Base-by-base conservation (phyloP, 2,797 vertebrate species). In the Pseudomugil tenellus region DNA sequence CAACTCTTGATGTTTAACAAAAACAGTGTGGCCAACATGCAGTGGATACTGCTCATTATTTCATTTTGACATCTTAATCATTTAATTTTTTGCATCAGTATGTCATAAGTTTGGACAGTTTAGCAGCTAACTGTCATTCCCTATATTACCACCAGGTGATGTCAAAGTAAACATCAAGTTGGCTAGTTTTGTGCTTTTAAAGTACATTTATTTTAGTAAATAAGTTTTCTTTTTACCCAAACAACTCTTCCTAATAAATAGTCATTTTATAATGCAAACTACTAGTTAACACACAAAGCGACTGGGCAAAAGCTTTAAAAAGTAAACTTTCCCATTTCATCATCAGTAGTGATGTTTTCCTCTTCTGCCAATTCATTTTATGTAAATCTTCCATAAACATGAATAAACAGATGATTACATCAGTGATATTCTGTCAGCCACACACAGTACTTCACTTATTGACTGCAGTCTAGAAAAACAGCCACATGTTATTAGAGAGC, bases 131-230 rank as follows among this genome's bases (percentile, higher is more conserved):
- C 10, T 0, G 58, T 3, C 32, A 26, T 72, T 37, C 41, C 49
- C 29, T 25, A 26, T 34, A 3, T 60, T 19, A 68, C 67, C 67
- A 67, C 67, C 13, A 74, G 43, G 6, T 58, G 58, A 19, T 16
- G 10, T 13, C 49, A 63, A 35, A 67, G 58, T 56, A 29, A 32
- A 23, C 11, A 25, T 4, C 7, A 49, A 12, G 21, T 12, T 23
- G 9, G 11, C 1, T 37, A 2, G 13, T 37, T 37, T 37, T 37
- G 14, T 4, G n/a, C 2, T 37, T 1, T 16, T 37, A 37, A 41
- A 25, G 43, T 21, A 9, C 19, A 11, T n/a, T 21, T 3, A 10
- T 2, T n/a, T 2, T 3, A 46, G 19, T 11, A 21, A n/a, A 48
- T 48, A 49, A 49, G 13, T 25, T 9, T 25, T 25, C 23, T 5